phyloP scores from a whole-genome alignment of 2,888 invertebrate species.

The Macroteleia sp. region DNA sequence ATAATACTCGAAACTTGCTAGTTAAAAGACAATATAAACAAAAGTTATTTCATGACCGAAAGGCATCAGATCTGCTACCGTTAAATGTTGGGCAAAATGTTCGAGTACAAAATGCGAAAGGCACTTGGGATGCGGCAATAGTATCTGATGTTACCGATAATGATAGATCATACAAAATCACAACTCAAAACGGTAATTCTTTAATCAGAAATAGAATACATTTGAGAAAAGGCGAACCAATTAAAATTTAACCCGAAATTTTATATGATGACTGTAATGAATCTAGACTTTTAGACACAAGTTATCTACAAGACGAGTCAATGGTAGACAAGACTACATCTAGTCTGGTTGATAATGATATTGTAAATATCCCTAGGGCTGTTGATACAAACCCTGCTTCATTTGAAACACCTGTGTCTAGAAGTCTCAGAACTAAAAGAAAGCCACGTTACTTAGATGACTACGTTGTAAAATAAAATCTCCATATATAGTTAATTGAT shows the following conservation, averaged over 20 bases:
- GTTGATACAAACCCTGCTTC: too few relatives aligned
- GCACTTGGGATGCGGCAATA: slow-evolving; percentile 15
- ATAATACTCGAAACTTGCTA: neutral
- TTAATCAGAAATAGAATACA: slow-evolving; percentile 11
- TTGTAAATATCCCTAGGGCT: too few relatives aligned
- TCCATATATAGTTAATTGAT: too few relatives aligned
- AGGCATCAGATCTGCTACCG: slow-evolving; percentile 24
- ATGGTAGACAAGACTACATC: neutral
- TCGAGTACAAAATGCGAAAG: slow-evolving; percentile 24
- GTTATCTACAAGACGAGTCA: neutral
- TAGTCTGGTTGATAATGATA: too few relatives aligned
- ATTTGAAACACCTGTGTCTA: too few relatives aligned
- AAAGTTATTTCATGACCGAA: slow-evolving; percentile 31
- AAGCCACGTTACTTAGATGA: too few relatives aligned
- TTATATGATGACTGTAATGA: neutral
- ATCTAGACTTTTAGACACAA: neutral
- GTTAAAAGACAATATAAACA: slow-evolving; percentile 22
- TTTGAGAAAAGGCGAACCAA: neutral
- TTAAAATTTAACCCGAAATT: neutral
- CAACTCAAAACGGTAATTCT: slow-evolving; percentile 5
- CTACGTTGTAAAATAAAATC: too few relatives aligned
- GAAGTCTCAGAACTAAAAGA: too few relatives aligned
- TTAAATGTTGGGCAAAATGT: slow-evolving; percentile 27
- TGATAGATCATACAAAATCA: slow-evolving; percentile 13
- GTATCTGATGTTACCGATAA: neutral